A percentile compares a stretch with the other conserved stretches of the same genome.
Conservation (phyloP, 2,888 invertebrate species). For the Temnothorax unifasciatus region DNA sequence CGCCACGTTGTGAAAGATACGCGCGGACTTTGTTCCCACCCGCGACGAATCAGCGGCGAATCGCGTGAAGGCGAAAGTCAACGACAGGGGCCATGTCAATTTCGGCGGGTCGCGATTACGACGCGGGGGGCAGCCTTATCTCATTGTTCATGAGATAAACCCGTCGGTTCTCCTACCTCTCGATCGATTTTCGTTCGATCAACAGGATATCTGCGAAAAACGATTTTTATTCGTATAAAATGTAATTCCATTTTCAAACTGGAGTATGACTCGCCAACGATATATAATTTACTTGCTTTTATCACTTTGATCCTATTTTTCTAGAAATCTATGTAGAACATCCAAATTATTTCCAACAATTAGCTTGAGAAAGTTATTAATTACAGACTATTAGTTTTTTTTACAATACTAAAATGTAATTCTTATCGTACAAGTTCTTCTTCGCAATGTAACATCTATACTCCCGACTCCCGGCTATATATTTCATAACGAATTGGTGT, state of each 20-base stretch:
- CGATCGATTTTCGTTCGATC: constrained; percentile 26
- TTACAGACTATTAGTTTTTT: neutral
- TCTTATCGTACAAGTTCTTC: neutral
- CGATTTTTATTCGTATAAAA: neutral
- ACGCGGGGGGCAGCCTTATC: constrained; percentile 61
- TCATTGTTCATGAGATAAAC: constrained; percentile 6
- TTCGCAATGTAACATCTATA: neutral
- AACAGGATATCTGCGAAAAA: neutral
- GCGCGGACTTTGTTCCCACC: constrained; percentile 69
- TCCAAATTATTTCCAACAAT: neutral
- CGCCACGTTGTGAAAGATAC: constrained; percentile 61
- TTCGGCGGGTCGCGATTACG: constrained; percentile 60
- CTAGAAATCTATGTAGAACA: neutral
- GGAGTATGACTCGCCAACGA: neutral
- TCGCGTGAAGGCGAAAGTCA: constrained; percentile 11
- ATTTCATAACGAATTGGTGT: constrained; percentile 27
- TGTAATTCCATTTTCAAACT: neutral
- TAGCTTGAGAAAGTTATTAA: neutral
- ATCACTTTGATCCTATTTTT: neutral
- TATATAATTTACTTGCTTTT: neutral
- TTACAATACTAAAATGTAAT: neutral
- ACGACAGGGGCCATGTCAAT: constrained; percentile 25
- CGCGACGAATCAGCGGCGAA: constrained; percentile 31
- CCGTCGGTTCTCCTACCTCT: constrained; percentile 11
- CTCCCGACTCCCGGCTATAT: neutral